These are phyloP conservation scores for Pterostichus niger DNA, from an alignment of 2,888 invertebrate species.

Conservation along the genomic window DNA sequence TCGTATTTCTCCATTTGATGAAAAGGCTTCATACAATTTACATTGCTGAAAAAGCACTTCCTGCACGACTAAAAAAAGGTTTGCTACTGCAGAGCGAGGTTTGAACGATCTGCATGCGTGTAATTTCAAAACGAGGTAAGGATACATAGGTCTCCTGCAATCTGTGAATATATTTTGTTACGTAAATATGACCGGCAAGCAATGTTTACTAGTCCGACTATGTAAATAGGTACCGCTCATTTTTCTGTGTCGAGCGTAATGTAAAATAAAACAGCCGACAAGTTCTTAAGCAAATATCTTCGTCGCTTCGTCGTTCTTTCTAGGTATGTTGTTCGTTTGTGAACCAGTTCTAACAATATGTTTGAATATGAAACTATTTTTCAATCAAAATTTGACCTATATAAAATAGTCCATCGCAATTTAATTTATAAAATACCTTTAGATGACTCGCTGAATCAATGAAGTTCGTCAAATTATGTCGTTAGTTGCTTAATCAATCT, in stretches of 20 bases:
- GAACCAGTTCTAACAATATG: neutral
- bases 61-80: neutral
- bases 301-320: conserved; percentile 1
- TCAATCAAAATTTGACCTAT: neutral
- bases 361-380: neutral
- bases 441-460: no score
- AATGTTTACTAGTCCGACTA: conserved; percentile 38
- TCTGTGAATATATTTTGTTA: conserved; percentile 46
- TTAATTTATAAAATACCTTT: no score
- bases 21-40: conserved; percentile 25
- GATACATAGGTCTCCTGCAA: neutral
- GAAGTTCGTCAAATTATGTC: no score
- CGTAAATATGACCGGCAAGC: conserved; percentile 38
- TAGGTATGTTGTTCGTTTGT: neutral
- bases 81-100: neutral
- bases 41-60: conserved; percentile 13
- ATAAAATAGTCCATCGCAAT: conserved; percentile 18
- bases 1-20: conserved; percentile 32
- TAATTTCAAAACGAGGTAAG: neutral
- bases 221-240: conserved; percentile 48
- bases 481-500: no score
- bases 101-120: neutral
- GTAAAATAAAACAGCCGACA: conserved; percentile 26
- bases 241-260: conserved; percentile 16
- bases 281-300: conserved; percentile 27